phyloP scores from a whole-genome alignment of 2,888 invertebrate species.

The Torymus aiolomorphi region DNA sequence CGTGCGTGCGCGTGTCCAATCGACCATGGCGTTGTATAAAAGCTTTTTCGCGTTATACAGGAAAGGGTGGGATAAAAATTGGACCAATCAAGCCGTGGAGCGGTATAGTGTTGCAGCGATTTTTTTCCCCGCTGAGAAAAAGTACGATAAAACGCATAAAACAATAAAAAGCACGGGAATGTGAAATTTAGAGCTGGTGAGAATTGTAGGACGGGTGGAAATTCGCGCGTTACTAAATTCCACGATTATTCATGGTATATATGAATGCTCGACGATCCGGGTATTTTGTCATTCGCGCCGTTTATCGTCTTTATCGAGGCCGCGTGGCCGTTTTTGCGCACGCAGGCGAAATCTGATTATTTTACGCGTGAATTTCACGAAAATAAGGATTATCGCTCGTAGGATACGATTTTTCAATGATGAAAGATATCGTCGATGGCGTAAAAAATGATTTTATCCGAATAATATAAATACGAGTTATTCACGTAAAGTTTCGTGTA shows the following conservation, averaged over 20 bases:
- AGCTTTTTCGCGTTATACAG: conserved; percentile 8
- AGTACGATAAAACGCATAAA: not conserved
- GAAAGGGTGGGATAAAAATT: not conserved
- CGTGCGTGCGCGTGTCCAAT: not conserved
- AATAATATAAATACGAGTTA: too few species aligned
- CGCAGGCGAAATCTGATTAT: conserved; percentile 27
- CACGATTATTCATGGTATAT: conserved; percentile 8
- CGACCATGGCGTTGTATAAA: conserved; percentile 2
- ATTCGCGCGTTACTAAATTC: conserved; percentile 4
- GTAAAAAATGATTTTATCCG: too few species aligned
- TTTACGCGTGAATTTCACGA: not conserved
- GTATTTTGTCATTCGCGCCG: conserved; percentile 25
- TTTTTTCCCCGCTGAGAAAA: not conserved
- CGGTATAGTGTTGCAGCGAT: too few species aligned
- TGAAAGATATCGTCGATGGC: not conserved
- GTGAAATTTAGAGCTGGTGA: not conserved
- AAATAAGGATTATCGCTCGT: conserved; percentile 15
- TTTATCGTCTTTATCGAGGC: conserved; percentile 29
- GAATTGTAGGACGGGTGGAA: not conserved
- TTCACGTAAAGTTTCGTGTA: too few species aligned
- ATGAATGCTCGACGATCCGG: too few species aligned
- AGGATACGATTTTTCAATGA: not conserved
- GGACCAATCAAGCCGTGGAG: too few species aligned
- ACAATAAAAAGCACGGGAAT: not conserved
- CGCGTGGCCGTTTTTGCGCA: not conserved